Evolutionary conservation across 1,140 invertebrate species (phyloP), one percentile per base, ranked within the genome.

Genomic region (Lucilia sericata): DNA sequence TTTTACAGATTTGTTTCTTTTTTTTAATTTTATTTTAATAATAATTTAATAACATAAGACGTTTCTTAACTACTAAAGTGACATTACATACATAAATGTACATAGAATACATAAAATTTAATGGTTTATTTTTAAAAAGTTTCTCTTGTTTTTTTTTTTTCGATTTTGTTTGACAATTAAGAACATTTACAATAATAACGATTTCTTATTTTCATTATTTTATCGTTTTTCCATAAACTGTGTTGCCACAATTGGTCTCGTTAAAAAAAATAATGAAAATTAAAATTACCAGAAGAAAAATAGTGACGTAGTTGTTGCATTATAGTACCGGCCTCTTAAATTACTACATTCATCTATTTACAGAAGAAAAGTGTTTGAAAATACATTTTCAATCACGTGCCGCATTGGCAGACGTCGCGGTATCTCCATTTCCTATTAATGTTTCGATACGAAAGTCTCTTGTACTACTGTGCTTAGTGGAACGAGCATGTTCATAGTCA

Each of bases 391-490:
- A 80, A 51, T 80, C 42, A 25, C 76, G n/a, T 10, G 47, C 65
- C 80, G 51, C 17, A 55, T 55, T 14, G 13, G 12, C 13, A 5
- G 51, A 12, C 51, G 84, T 82, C 19, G 78, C 60, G 36, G 86
- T 85, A 78, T 83, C 85, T 47, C 65, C 82, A 30, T 88, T 88
- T 0, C 90, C 90, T 30, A 91, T 91, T 25, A 91, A 84, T 1
- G 90, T 90, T 85, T 91, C 90, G 55, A 91, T 91, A 86, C 90
- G 90, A 84, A 91, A 91, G 80, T 90, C 90, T 85, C 90, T 91
- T 82, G 90, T 87, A 74, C 85, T 88, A 55, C 83, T 87, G 65
- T 88, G 86, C 42, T 89, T 86, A 9, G 42, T 19, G 78, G 86
- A 86, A 49, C 86, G 82, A 21, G 84, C 84, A 21, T 86, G 60